Evolutionary conservation across 35 echinoderm and acorn worm species (phyloP).

Genomic region (Antedon bifida): DNA sequence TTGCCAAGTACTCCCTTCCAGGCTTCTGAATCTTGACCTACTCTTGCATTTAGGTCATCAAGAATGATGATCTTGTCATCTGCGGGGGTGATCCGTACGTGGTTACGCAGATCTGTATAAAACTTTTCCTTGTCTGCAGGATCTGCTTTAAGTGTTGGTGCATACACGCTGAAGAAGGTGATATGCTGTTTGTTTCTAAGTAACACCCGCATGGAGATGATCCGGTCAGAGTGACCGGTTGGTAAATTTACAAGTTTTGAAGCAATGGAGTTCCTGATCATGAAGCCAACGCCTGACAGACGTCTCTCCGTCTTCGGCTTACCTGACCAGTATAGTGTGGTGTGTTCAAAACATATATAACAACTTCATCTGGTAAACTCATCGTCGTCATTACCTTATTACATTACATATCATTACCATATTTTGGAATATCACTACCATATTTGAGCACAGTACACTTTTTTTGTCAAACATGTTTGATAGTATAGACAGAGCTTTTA

Average conservation of each 20-base stretch:
- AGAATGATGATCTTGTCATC: conserved; percentile 3
- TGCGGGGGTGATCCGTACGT: not conserved
- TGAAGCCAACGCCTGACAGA: conserved; percentile 24
- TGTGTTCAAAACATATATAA: too few relatives aligned
- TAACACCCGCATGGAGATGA: conserved; percentile 30
- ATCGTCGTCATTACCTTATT: too few relatives aligned
- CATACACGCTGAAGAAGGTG: conserved; percentile 21
- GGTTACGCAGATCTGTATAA: conserved; percentile 7
- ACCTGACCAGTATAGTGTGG: conserved; percentile 64
- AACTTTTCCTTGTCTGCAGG: not conserved
- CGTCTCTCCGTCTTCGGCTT: conserved; percentile 16
- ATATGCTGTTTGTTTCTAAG: not conserved
- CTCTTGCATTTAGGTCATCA: not conserved
- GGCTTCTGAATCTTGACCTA: not conserved
- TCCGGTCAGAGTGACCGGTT: conserved; percentile 26
- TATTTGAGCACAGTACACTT: too few relatives aligned
- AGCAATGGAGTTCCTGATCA: conserved; percentile 26
- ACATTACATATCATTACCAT: too few relatives aligned
- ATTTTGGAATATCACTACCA: too few relatives aligned
- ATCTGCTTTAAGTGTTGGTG: conserved; percentile 13
- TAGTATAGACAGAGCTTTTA: too few relatives aligned
- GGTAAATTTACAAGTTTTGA: conserved; percentile 11
- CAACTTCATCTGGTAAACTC: too few relatives aligned
- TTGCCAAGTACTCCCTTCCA: conserved; percentile 6
- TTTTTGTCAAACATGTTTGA: too few relatives aligned